phyloP scores from a whole-genome alignment of 2,797 vertebrate species.

The Mionectes olivaceus region DNA sequence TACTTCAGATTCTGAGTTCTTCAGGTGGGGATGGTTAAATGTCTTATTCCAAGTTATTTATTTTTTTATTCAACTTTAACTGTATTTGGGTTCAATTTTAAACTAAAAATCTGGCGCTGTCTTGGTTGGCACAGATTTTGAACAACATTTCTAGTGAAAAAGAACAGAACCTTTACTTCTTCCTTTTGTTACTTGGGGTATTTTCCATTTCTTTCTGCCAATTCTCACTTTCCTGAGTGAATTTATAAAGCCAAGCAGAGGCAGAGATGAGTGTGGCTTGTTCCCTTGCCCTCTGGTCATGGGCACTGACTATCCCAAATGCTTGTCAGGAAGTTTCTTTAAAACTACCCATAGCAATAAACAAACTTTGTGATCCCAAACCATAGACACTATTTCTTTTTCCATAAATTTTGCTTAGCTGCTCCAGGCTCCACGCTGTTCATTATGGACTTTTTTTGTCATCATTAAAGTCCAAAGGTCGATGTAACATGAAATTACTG shows the following conservation, averaged over 20 bases:
- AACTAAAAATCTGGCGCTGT: not conserved
- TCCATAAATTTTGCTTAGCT: not conserved
- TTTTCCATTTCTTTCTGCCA: not conserved
- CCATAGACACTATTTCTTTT: accelerated
- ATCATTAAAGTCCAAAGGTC: not conserved
- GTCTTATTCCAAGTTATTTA: not conserved
- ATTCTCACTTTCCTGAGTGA: not conserved
- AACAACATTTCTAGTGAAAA: not conserved
- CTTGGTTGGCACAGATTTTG: not conserved
- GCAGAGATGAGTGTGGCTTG: not conserved
- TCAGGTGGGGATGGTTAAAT: not conserved
- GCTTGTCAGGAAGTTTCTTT: not conserved
- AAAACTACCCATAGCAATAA: not conserved
- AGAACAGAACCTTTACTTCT: not conserved
- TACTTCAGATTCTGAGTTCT: not conserved
- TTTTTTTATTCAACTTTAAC: not conserved
- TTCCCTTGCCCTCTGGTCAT: not conserved
- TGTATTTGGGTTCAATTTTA: not conserved
- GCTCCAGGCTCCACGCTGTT: not conserved
- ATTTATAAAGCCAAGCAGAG: not conserved
- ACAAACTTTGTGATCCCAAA: not conserved
- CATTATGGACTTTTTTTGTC: not conserved
- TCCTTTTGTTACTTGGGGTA: not conserved
- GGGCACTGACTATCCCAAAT: not conserved
- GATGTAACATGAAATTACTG: not conserved